Evolutionary conservation across 1,140 invertebrate species (phyloP).

Genomic region (Bombus turneri): DNA sequence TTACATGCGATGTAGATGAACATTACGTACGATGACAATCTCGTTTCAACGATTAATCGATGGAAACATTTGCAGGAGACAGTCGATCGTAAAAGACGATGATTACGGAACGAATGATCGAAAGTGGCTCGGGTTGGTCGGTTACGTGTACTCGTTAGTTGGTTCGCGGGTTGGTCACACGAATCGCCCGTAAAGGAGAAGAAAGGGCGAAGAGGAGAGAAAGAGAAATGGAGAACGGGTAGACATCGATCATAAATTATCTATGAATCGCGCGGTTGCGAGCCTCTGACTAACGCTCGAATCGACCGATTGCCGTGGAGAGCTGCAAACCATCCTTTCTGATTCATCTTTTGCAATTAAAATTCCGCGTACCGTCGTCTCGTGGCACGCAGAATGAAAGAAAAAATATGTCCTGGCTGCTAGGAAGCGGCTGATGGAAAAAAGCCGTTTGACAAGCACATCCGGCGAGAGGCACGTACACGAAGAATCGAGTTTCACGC

Average conservation of each 20-base stretch:
- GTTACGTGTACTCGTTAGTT: conserved; percentile 29
- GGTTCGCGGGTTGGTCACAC: background rate
- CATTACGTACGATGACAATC: background rate
- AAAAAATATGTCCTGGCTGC: conserved; percentile 11
- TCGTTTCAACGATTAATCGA: conserved; percentile 46
- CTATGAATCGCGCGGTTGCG: conserved; percentile 16
- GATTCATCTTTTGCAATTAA: conserved; percentile 39
- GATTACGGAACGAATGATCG: conserved; percentile 54
- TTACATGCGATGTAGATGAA: background rate
- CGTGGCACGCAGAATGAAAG: conserved; percentile 1
- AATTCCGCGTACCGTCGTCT: conserved; percentile 6
- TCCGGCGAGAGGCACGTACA: conserved; percentile 5
- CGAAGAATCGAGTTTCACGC: conserved; percentile 2
- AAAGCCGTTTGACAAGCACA: conserved; percentile 31
- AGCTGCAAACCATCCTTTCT: conserved; percentile 34
- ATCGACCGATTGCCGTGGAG: background rate
- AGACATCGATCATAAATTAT: conserved; percentile 52
- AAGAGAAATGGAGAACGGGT: background rate
- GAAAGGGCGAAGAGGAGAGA: background rate
- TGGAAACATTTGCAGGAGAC: conserved; percentile 34
- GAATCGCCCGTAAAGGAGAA: conserved; percentile 45
- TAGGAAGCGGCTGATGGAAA: conserved; percentile 11
- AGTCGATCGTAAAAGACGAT: conserved; percentile 40
- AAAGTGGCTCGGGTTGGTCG: conserved; percentile 36
- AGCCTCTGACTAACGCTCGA: conserved; percentile 3